phyloP scores from a whole-genome alignment of 92 coral and sea anemone species.

The Epizoanthus fatuus region DNA sequence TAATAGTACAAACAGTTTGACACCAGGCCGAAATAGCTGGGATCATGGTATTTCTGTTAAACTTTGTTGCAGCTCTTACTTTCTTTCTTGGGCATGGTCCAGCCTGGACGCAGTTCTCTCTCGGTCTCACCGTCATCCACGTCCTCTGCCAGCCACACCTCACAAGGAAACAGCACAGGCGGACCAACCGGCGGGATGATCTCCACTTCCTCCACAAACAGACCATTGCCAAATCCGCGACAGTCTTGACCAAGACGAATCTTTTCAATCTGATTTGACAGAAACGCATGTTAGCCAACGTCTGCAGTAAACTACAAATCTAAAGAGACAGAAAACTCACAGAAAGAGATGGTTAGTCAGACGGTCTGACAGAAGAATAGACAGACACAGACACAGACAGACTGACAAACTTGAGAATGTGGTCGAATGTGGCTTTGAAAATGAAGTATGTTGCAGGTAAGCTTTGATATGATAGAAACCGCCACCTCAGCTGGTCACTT shows the following conservation, averaged over 20 bases:
- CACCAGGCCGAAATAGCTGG: too few relatives aligned
- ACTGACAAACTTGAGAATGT: too few relatives aligned
- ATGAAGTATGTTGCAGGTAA: background rate
- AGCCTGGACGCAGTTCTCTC: conserved; percentile 80
- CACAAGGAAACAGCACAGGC: conserved; percentile 77
- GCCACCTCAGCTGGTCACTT: too few relatives aligned
- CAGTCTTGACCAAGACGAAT: conserved; percentile 91
- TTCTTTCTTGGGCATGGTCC: conserved; percentile 81
- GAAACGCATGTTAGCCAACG: background rate
- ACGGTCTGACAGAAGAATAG: background rate
- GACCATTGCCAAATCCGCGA: conserved; percentile 89
- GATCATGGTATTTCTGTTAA: background rate
- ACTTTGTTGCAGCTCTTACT: conserved; percentile 60
- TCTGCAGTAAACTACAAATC: too few relatives aligned
- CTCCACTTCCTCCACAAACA: conserved; percentile 86
- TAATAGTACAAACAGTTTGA: too few relatives aligned
- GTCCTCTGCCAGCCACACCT: conserved; percentile 93
- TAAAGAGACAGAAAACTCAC: too few relatives aligned
- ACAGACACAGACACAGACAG: background rate
- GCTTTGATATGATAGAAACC: background rate
- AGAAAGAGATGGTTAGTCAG: too few relatives aligned
- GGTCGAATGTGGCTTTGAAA: too few relatives aligned
- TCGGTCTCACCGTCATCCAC: conserved; percentile 93
- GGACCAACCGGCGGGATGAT: conserved; percentile 70
- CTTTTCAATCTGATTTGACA: conserved; percentile 74